Conservation (phyloP, 1,140 invertebrate species). For the Ylistrum balloti region DNA sequence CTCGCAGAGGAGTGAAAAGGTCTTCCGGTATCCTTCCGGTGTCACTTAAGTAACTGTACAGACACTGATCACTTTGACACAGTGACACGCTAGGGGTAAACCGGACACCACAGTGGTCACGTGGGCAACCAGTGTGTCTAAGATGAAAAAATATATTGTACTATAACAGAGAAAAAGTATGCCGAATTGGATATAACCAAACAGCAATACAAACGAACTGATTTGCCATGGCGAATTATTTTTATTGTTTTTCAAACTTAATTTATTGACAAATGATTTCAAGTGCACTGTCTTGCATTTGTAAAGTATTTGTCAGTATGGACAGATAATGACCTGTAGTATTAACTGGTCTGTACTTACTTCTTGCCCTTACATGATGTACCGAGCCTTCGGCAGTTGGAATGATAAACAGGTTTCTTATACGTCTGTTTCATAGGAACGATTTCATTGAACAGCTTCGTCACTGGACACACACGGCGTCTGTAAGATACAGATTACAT, state of each 20-base stretch:
- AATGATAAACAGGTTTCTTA: not conserved
- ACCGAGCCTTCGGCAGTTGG: not conserved
- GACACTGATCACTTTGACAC: conserved; percentile 7
- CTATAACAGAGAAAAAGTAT: no score
- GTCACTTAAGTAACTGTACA: not conserved
- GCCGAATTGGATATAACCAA: no score
- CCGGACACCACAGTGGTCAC: not conserved
- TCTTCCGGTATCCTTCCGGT: conserved; percentile 11
- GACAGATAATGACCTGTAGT: no score
- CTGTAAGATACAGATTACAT: not conserved
- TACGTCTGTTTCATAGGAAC: conserved; percentile 48
- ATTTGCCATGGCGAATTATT: no score
- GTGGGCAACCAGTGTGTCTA: not conserved
- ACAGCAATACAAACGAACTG: no score
- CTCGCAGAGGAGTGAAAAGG: not conserved
- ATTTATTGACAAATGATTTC: no score
- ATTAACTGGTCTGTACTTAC: not conserved
- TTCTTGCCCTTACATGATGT: not conserved
- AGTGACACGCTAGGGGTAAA: conserved; percentile 30
- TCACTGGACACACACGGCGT: not conserved
- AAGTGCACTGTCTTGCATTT: no score
- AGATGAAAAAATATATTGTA: no score
- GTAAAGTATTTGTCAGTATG: no score
- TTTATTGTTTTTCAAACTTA: no score
- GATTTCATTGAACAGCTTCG: conserved; percentile 1